phyloP scores from a whole-genome alignment of 2,113 vertebrate genomes.

The Nanger granti region DNA sequence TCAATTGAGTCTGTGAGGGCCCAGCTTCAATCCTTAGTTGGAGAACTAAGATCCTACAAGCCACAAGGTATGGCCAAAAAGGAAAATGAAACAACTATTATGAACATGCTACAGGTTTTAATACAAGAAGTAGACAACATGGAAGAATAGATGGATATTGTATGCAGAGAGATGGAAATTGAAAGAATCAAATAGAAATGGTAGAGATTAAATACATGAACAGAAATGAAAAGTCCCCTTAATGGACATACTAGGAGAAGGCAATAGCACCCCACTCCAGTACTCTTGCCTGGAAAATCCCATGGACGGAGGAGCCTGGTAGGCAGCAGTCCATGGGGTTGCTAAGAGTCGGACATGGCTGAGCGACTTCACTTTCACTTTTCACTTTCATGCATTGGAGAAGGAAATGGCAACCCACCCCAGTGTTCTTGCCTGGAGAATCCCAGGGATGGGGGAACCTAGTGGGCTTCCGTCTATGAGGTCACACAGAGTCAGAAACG shows the following conservation, averaged over 20 bases:
- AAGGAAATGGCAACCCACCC: no score
- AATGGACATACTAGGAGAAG: neutral
- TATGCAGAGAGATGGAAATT: neutral
- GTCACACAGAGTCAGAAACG: no score
- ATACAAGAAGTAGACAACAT: neutral
- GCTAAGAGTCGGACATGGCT: no score
- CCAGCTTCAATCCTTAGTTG: neutral
- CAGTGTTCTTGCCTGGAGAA: no score
- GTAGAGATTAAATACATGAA: neutral
- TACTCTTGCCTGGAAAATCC: no score
- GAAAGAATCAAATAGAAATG: slow-evolving; percentile 4
- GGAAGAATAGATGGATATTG: neutral
- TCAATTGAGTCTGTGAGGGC: neutral
- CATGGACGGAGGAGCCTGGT: no score
- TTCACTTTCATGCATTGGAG: no score
- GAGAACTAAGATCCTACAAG: neutral
- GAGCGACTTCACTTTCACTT: no score
- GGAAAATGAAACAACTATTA: neutral
- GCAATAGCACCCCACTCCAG: no score
- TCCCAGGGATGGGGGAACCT: no score
- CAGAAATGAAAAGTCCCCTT: neutral
- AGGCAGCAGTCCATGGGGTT: no score
- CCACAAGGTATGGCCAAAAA: neutral
- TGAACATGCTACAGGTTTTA: slow-evolving; percentile 21
- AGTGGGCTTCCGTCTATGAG: no score